phyloP scores from a whole-genome alignment of 1,140 invertebrate genomes.

The Mylabris phalerata region DNA sequence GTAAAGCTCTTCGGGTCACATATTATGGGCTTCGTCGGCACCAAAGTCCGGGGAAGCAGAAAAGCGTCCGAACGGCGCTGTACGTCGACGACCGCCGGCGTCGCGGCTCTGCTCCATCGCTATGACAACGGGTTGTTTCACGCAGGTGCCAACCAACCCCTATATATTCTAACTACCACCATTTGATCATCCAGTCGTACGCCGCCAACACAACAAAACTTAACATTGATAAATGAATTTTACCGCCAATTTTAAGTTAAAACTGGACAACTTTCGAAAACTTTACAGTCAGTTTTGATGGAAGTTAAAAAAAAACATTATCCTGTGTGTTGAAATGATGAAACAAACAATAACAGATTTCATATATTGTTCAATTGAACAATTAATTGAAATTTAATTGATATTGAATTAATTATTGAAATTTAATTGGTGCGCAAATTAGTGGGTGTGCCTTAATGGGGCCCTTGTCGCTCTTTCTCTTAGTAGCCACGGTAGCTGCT shows the following conservation, averaged over 20 bases:
- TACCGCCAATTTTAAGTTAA: slow-evolving; percentile 9
- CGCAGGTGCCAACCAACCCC: slow-evolving; percentile 29
- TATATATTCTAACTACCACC: slow-evolving; percentile 21
- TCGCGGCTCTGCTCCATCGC: slow-evolving; percentile 22
- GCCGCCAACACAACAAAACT: slow-evolving; percentile 4
- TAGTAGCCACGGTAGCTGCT: slow-evolving; percentile 8
- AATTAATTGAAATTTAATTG: slow-evolving; percentile 20
- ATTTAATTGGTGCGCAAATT: slow-evolving; percentile 13
- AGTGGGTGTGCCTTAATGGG: slow-evolving; percentile 13
- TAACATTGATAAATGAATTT: not conserved
- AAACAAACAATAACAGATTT: not conserved
- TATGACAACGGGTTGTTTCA: slow-evolving; percentile 25
- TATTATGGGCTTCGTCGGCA: slow-evolving; percentile 4
- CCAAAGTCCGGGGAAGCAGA: slow-evolving; percentile 4
- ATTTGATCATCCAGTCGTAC: slow-evolving; percentile 21
- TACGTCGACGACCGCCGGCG: slow-evolving; percentile 17
- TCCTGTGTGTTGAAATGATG: not conserved
- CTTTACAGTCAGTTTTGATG: not conserved
- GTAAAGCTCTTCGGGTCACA: slow-evolving; percentile 6
- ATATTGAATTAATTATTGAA: slow-evolving; percentile 10
- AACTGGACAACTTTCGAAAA: not conserved
- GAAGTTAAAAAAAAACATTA: not conserved
- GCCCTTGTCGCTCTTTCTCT: slow-evolving; percentile 6
- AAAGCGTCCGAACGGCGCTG: slow-evolving; percentile 13
- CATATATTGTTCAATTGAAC: slow-evolving; percentile 4